These are phyloP conservation scores for Anomalospiza imberbis DNA, from an alignment of 2,797 vertebrate species.

Conservation along the genomic window DNA sequence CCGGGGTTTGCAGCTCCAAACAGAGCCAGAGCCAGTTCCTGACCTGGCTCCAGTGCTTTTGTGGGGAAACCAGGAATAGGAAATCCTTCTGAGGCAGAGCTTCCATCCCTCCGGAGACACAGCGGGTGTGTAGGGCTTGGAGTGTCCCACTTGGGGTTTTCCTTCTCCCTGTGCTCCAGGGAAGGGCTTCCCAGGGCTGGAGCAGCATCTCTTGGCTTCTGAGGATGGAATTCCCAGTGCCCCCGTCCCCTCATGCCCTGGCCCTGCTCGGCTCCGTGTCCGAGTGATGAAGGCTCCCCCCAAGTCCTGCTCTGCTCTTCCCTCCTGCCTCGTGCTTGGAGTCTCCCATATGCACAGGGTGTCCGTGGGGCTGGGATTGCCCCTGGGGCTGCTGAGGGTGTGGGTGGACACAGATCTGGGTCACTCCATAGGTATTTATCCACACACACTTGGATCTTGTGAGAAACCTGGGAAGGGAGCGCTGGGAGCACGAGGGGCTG, in stretches of 20 bases:
- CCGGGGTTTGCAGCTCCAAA: not conserved
- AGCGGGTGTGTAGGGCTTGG: rapidly evolving
- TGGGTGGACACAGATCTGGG: not conserved
- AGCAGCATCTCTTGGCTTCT: not conserved
- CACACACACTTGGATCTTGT: not conserved
- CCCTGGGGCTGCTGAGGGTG: not conserved
- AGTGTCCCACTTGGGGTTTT: not conserved
- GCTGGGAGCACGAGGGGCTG: rapidly evolving
- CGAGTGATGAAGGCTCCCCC: rapidly evolving
- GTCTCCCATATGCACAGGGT: rapidly evolving
- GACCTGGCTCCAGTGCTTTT: not conserved
- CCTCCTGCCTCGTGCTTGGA: not conserved
- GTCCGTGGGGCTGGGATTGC: not conserved
- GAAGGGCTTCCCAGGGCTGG: not conserved
- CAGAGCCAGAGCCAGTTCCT: not conserved
- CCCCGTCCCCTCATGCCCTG: not conserved
- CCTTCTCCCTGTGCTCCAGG: rapidly evolving
- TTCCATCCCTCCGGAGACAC: rapidly evolving
- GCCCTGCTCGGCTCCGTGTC: rapidly evolving
- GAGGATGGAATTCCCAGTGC: not conserved
- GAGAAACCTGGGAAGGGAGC: not conserved
- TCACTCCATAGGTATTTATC: rapidly evolving
- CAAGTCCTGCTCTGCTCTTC: rapidly evolving
- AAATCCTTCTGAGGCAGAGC: not conserved
- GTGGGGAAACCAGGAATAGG: rapidly evolving